A percentile compares a stretch with the other conserved stretches of the same genome.
These are phyloP conservation scores for Chaenodraco wilsoni DNA, from an alignment of 2,797 vertebrate species.

Conservation along the genomic window DNA sequence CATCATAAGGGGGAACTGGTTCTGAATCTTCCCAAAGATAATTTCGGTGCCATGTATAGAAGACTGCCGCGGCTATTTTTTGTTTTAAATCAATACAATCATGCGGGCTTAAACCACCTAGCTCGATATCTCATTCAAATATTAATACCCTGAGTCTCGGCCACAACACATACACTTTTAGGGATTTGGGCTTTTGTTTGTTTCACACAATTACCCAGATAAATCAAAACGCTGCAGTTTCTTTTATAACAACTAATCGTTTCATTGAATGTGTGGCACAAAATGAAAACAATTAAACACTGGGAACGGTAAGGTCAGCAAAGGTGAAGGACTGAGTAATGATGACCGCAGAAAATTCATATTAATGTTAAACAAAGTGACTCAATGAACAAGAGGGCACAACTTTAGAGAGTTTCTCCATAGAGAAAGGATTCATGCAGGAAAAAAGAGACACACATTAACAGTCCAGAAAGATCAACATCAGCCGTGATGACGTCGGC, in stretches of 20 bases:
- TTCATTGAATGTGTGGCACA: neutral
- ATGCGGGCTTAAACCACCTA: slow-evolving; percentile 38
- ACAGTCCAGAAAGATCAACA: slow-evolving; percentile 17
- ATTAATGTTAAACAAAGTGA: neutral
- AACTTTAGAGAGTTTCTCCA: neutral
- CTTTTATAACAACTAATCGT: slow-evolving; percentile 1
- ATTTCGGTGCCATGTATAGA: slow-evolving; percentile 40
- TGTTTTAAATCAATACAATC: slow-evolving; percentile 48
- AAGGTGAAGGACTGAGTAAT: slow-evolving; percentile 17
- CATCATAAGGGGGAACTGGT: slow-evolving; percentile 58
- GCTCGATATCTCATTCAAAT: slow-evolving; percentile 45
- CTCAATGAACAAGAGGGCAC: neutral
- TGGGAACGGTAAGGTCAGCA: neutral
- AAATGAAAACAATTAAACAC: slow-evolving; percentile 4
- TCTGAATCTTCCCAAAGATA: slow-evolving; percentile 61
- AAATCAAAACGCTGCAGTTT: slow-evolving; percentile 12
- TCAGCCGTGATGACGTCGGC: slow-evolving; percentile 27
- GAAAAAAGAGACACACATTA: slow-evolving; percentile 12
- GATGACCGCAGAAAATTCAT: neutral
- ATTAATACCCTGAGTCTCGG: slow-evolving; percentile 37
- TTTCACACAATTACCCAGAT: slow-evolving; percentile 21
- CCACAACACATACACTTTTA: slow-evolving; percentile 17
- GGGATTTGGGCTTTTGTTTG: slow-evolving; percentile 22
- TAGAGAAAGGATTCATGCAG: slow-evolving; percentile 32
- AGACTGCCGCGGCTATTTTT: slow-evolving; percentile 1